Base-by-base conservation (phyloP, 2,888 invertebrate genomes). In the Petrolisthes cinctipes region DNA sequence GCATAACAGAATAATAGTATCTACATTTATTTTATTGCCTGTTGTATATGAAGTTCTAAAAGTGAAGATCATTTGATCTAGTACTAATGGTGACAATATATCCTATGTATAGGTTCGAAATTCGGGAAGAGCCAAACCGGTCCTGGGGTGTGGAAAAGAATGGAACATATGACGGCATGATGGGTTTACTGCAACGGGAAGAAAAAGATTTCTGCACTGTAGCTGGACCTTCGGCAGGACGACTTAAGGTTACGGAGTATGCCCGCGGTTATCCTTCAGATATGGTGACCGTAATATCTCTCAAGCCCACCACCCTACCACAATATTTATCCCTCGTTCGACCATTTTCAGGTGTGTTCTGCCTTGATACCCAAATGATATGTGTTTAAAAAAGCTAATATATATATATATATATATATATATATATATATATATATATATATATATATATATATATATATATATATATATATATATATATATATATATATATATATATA, bases 251-350 rank as follows among this genome's bases (percentile, higher is more conserved):
- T 20, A 68, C 56, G 1, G 73, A 73, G 51, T 82, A 82, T 23
- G 56, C 68, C 51, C 53, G 71, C n/a, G 80, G 54, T 11, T 71
- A 85, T 56, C 54, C 71, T 23, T 79, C 80, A 9, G 85, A 85
- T n/a, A 23, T 80, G 85, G 23, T 85, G n/a, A 23, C 53, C 14
- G 54, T 80, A 3, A 78, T 66, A 37, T 85, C 85, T 11, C 56
- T 85, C 20, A 85, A 85, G 57, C 85, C 85, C 9, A 56, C 79
- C 6, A 7, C 71, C 11, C 54, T 85, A n/a, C 85, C 85, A 4
- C 85, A 85, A 54, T 71, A 80, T 71, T 56, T 85, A 7, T 66
- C 80, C 0, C 79, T 80, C 57, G 23, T 85, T n/a, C 68, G 57
- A 56, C 85, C 85, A 7, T 85, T 85, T 23, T 17, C 78, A 53